Evolutionary conservation across 2,113 vertebrate genomes (phyloP), one percentile per base, ranked within the genome.

Genomic region (Archocentrus centrarchus): DNA sequence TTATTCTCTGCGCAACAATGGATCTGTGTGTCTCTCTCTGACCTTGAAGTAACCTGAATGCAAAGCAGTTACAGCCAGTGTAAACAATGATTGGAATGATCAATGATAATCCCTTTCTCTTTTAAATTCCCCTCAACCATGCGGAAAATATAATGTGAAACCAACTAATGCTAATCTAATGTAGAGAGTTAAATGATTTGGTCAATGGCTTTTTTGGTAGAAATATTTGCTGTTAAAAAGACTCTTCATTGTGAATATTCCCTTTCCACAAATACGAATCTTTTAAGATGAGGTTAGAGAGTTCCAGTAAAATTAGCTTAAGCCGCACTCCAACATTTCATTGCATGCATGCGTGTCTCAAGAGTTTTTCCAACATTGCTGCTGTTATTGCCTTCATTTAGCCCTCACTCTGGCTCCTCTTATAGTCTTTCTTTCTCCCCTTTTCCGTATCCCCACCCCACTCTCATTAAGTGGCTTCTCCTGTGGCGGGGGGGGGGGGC

Each of bases 11-110:
- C 85, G 73, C 86, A 89, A 81, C 90, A 79, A 63, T 30, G 2
- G 77, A 84, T 80, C 83, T 85, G 30, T 80, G 59, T 86, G 83
- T 93, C 92, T 92, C 5, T 44, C 5, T 44, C 17, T 93, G 90
- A 92, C 91, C 91, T 94, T 93, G 90, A 80, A 86, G 55, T 58
- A 58, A 60, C 80, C 66, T 66, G 90, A 89, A 92, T 91, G 61
- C 66, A 82, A 91, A 93, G 84, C 59, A 82, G 81, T 80, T 64
- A 22, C 53, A 44, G 66, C 70, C 50, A 17, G 77, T 59, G 58
- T 83, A 79, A 50, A 35, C 57, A 85, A 63, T 18, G 47, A 85
- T 63, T 73, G 83, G 82, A 91, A 87, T 85, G 86, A 92, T 92
- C 88, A 81, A 91, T 89, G 58, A 55, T 89, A 82, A 90, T 89